phyloP scores from a whole-genome alignment of 2,888 invertebrate species.

The Apotomis turbidana region DNA sequence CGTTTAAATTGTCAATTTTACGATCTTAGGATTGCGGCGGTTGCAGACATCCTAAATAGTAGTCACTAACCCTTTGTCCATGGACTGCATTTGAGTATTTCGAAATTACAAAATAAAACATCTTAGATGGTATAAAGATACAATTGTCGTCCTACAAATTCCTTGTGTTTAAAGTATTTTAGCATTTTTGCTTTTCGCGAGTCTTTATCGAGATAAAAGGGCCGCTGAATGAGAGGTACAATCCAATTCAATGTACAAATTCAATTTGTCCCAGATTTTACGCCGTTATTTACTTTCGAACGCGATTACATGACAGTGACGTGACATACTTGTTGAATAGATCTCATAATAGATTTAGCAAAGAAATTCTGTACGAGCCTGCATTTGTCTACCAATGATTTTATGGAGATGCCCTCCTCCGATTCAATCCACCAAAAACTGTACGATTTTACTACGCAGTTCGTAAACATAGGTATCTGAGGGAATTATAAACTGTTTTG shows the following conservation, averaged over 20 bases:
- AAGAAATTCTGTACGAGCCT: neutral
- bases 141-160: no score
- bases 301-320: conserved; percentile 8
- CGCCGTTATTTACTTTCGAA: conserved; percentile 6
- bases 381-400: conserved; percentile 6
- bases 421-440: neutral
- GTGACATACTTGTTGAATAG: conserved; percentile 1
- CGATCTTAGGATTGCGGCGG: no score
- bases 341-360: conserved; percentile 4
- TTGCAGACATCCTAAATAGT: no score
- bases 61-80: no score
- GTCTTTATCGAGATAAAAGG: conserved; percentile 6
- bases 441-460: neutral
- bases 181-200: neutral
- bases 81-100: no score
- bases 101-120: no score
- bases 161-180: neutral
- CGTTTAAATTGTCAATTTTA: no score
- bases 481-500: neutral
- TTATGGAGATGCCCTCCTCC: neutral
- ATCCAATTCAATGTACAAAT: neutral
- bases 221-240: conserved; percentile 1
- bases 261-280: conserved; percentile 8
- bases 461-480: neutral
- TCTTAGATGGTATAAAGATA: no score